Evolutionary conservation across 2,888 invertebrate species (phyloP).

Genomic region (Campoplex nolae): DNA sequence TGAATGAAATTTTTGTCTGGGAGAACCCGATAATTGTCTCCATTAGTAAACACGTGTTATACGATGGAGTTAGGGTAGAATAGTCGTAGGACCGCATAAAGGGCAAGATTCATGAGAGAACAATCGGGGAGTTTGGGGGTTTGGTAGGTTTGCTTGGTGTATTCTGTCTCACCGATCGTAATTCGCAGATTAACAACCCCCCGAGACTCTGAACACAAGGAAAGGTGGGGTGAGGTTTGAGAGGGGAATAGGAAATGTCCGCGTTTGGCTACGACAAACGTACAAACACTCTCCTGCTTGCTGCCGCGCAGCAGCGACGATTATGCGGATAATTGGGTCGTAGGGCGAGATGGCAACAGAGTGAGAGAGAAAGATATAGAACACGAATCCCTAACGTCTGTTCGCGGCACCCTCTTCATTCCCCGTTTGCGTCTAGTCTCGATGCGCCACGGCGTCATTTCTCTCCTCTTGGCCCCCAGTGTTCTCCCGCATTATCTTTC

Average conservation of each 20-base stretch:
- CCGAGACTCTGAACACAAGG: slow-evolving; percentile 48
- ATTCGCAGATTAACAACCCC: slow-evolving; percentile 67
- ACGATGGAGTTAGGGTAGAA: neutral
- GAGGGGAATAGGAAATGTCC: slow-evolving; percentile 33
- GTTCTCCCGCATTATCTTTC: slow-evolving; percentile 66
- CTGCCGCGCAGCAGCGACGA: slow-evolving; percentile 54
- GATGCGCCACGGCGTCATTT: slow-evolving; percentile 30
- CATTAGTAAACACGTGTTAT: slow-evolving; percentile 43
- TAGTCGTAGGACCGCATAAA: slow-evolving; percentile 11
- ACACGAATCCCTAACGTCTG: slow-evolving; percentile 48
- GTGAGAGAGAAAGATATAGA: slow-evolving; percentile 32
- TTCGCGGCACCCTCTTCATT: slow-evolving; percentile 62
- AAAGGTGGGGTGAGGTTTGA: neutral
- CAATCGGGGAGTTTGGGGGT: slow-evolving; percentile 42
- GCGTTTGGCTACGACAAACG: slow-evolving; percentile 63
- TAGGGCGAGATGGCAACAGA: slow-evolving; percentile 23
- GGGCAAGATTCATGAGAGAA: slow-evolving; percentile 43
- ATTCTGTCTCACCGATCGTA: slow-evolving; percentile 63
- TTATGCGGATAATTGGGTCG: slow-evolving; percentile 72
- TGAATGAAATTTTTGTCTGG: neutral
- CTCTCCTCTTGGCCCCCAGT: slow-evolving; percentile 5
- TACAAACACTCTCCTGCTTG: slow-evolving; percentile 54
- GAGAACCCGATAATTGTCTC: slow-evolving; percentile 30
- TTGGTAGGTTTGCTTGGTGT: slow-evolving; percentile 40
- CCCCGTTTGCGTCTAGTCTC: neutral